These are phyloP conservation scores for Pocillopora grandis DNA, from an alignment of 92 coral and sea anemone genomes.

Conservation along the genomic window DNA sequence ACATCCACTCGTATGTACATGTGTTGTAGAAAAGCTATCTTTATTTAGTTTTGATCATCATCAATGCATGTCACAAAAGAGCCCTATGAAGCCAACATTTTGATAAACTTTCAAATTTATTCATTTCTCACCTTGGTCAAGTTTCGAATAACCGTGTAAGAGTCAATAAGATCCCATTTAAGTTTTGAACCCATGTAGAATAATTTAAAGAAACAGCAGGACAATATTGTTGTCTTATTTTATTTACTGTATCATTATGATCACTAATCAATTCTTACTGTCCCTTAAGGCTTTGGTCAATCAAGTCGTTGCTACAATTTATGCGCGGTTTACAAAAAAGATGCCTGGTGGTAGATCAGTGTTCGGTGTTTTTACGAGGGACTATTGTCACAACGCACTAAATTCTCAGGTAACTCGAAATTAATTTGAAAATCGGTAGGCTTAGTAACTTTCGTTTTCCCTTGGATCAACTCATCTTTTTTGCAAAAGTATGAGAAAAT, in stretches of 20 bases:
- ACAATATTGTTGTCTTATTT: not conserved
- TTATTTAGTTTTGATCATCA: too few species aligned
- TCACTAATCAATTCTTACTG: not conserved
- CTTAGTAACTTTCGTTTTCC: not conserved
- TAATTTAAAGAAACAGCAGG: not conserved
- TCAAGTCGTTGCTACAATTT: conserved; percentile 77
- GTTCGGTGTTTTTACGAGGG: conserved; percentile 76
- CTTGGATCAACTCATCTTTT: not conserved
- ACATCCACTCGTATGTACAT: too few species aligned
- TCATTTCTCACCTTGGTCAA: too few species aligned
- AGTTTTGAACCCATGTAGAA: not conserved
- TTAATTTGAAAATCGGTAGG: not conserved
- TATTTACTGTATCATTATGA: not conserved
- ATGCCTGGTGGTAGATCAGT: conserved; percentile 64
- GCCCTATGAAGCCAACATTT: too few species aligned
- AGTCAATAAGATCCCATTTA: not conserved
- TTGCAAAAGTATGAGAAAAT: too few species aligned
- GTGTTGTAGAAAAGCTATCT: too few species aligned
- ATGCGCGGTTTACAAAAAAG: conserved; percentile 59
- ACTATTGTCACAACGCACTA: conserved; percentile 52
- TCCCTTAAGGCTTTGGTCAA: conserved; percentile 65
- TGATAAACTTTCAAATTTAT: too few species aligned
- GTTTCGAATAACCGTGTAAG: too few species aligned
- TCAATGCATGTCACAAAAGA: too few species aligned
- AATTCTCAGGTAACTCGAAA: conserved; percentile 58